phyloP scores from a whole-genome alignment of 2,888 invertebrate genomes.

The Drosophila mimetica region DNA sequence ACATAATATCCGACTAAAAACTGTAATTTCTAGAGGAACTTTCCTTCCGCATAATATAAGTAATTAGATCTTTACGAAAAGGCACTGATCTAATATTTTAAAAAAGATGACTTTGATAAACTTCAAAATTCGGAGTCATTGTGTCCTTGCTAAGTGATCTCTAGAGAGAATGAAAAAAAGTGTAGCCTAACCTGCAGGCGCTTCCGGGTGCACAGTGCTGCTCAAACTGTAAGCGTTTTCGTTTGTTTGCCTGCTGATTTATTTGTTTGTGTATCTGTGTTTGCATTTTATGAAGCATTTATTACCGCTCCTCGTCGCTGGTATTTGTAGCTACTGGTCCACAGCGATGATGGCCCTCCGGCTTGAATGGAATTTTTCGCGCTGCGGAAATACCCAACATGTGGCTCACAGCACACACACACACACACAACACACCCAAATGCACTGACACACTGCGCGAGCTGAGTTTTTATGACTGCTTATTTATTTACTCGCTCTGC shows the following conservation, averaged over 20 bases:
- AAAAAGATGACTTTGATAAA: too few species aligned
- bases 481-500: slow-evolving; percentile 74
- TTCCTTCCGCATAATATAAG: too few species aligned
- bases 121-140: too few species aligned
- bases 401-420: slow-evolving; percentile 17
- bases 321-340: slow-evolving; percentile 14
- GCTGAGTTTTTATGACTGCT: slow-evolving; percentile 74
- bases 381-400: slow-evolving; percentile 67
- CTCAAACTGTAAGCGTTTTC: slow-evolving; percentile 18
- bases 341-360: slow-evolving; percentile 34
- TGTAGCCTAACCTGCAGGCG: slow-evolving; percentile 50
- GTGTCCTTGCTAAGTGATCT: slow-evolving; percentile 19
- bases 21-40: too few species aligned
- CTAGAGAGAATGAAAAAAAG: neutral
- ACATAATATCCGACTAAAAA: too few species aligned
- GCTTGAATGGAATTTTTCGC: slow-evolving; percentile 56
- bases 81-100: too few species aligned
- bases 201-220: slow-evolving; percentile 8
- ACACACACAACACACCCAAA: slow-evolving; percentile 9
- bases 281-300: slow-evolving; percentile 68
- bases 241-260: slow-evolving; percentile 12
- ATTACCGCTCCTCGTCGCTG: slow-evolving; percentile 51
- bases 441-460: slow-evolving; percentile 25
- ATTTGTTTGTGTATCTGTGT: slow-evolving; percentile 20
- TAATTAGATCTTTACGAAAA: too few species aligned